These are phyloP conservation scores for Camponotus pennsylvanicus DNA, from an alignment of 1,140 invertebrate genomes.

Conservation along the genomic window DNA sequence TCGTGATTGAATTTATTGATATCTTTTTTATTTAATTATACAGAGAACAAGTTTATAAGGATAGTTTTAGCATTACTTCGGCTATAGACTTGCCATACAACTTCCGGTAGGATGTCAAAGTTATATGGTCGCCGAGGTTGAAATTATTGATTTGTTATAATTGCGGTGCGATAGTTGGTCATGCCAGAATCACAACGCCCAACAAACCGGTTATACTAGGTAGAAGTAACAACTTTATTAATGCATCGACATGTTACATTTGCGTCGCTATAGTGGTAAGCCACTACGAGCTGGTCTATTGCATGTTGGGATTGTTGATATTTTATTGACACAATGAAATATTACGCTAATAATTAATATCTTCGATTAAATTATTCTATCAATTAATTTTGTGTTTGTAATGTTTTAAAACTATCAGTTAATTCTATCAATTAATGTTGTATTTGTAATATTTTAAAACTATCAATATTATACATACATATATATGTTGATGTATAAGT, in stretches of 20 bases:
- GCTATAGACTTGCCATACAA: not conserved
- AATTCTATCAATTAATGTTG: slow-evolving; percentile 33
- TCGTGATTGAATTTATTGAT: not conserved
- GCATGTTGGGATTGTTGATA: slow-evolving; percentile 28
- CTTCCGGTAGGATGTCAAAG: slow-evolving; percentile 34
- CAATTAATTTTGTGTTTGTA: slow-evolving; percentile 22
- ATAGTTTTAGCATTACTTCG: not conserved
- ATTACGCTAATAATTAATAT: slow-evolving; percentile 50
- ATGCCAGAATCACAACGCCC: slow-evolving; percentile 60
- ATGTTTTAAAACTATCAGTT: not conserved
- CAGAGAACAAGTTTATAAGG: not conserved
- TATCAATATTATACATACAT: not conserved
- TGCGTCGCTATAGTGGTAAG: slow-evolving; percentile 24
- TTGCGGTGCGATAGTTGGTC: slow-evolving; percentile 68
- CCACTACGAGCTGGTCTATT: not conserved
- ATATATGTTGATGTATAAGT: not conserved
- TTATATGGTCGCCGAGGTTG: slow-evolving; percentile 27
- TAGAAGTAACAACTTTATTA: slow-evolving; percentile 73
- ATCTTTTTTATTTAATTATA: not conserved
- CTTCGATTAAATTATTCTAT: slow-evolving; percentile 15
- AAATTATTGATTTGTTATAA: slow-evolving; percentile 71
- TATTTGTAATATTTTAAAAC: slow-evolving; percentile 2
- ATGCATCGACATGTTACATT: slow-evolving; percentile 67
- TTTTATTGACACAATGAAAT: slow-evolving; percentile 26
- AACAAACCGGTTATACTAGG: slow-evolving; percentile 64